These are phyloP conservation scores for Phaonia tiefii DNA, from an alignment of 2,888 invertebrate genomes.

Conservation along the genomic window DNA sequence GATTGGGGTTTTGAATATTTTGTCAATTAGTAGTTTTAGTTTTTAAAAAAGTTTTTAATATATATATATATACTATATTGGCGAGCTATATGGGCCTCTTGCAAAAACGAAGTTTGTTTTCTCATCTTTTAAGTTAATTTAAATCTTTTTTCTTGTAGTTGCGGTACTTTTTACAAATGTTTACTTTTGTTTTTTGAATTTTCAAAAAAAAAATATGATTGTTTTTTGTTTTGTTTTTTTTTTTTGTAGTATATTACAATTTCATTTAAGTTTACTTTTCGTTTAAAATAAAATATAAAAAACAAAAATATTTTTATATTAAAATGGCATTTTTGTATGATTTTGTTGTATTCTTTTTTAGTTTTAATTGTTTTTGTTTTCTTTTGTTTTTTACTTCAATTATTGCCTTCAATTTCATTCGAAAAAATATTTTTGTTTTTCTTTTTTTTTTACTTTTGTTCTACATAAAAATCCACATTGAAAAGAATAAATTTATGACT, in stretches of 20 bases:
- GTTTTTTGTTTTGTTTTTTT: slow-evolving; percentile 27
- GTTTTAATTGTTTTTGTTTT: slow-evolving; percentile 69
- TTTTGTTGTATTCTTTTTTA: slow-evolving; percentile 72
- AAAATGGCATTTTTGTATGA: slow-evolving; percentile 58
- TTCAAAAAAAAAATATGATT: slow-evolving; percentile 61
- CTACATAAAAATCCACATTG: slow-evolving; percentile 39
- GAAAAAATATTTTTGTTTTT: slow-evolving; percentile 64
- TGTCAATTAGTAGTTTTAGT: slow-evolving; percentile 55
- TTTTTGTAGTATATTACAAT: slow-evolving; percentile 50
- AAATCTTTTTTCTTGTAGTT: slow-evolving; percentile 66
- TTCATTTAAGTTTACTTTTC: slow-evolving; percentile 56
- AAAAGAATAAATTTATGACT: slow-evolving; percentile 64
- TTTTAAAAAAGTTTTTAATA: slow-evolving; percentile 58
- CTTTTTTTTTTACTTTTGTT: slow-evolving; percentile 64
- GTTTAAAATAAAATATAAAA: slow-evolving; percentile 66
- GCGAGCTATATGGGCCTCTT: slow-evolving; percentile 82
- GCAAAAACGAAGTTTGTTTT: slow-evolving; percentile 81
- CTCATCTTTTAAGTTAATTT: slow-evolving; percentile 70
- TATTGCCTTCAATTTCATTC: slow-evolving; percentile 68
- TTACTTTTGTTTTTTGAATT: slow-evolving; percentile 59
- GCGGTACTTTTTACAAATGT: slow-evolving; percentile 69
- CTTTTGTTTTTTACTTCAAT: slow-evolving; percentile 58
- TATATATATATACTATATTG: slow-evolving; percentile 76
- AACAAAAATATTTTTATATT: slow-evolving; percentile 68
- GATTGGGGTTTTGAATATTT: slow-evolving; percentile 61